A percentile compares a stretch with the other conserved stretches of the same genome.
Evolutionary conservation across 2,797 vertebrate species (phyloP).

Genomic region (Mus caroli): DNA sequence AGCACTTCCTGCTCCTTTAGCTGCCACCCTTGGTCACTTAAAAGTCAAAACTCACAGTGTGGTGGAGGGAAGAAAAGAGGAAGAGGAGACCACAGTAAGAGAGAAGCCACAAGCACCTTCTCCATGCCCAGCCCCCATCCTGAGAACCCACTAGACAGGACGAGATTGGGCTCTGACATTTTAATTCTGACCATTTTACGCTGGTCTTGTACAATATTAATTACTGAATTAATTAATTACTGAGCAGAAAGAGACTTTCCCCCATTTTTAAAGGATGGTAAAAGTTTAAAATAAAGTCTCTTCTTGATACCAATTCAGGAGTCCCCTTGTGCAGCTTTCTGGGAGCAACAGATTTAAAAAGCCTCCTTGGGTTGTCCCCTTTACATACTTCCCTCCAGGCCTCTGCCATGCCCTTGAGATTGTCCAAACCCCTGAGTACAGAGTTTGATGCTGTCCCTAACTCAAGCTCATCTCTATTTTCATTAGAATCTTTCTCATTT

Average conservation of each 20-base stretch:
- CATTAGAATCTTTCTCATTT: background rate
- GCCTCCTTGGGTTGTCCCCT: background rate
- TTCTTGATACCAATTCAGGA: background rate
- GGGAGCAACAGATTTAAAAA: background rate
- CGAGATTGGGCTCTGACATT: background rate
- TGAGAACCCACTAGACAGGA: background rate
- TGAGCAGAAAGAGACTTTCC: background rate
- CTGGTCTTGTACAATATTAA: background rate
- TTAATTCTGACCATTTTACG: background rate
- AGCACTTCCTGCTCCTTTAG: background rate
- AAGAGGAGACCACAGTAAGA: background rate
- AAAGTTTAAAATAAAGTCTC: slow-evolving; percentile 25
- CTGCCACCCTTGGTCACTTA: background rate
- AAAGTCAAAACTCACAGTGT: background rate
- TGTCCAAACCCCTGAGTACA: background rate
- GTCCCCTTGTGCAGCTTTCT: background rate
- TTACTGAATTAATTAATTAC: background rate
- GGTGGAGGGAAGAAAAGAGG: background rate
- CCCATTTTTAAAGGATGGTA: background rate
- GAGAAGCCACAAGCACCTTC: background rate
- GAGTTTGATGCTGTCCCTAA: background rate
- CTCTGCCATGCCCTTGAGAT: background rate
- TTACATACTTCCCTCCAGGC: background rate
- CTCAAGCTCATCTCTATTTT: slow-evolving; percentile 11
- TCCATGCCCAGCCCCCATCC: background rate